Base-by-base conservation (phyloP, 2,888 invertebrate species). In the Monoplex corrugatus region DNA sequence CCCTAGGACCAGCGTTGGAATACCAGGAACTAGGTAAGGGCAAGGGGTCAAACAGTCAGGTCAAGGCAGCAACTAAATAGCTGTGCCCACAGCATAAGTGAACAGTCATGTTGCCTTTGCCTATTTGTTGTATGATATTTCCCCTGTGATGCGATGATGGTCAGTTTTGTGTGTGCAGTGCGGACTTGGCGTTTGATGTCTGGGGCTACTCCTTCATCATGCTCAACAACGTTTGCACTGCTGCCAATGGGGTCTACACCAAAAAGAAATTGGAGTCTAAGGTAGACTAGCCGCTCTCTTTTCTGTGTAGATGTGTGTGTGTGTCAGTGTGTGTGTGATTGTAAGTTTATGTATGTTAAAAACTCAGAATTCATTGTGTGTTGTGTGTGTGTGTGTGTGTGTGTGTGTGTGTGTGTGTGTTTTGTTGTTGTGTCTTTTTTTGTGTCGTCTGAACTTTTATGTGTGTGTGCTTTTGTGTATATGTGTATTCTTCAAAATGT, bases 201-300 rank as follows among this genome's bases (percentile, higher is more conserved):
- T 96, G 97, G 87, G 99, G 99, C 19, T 99, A 99, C 96, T 96
- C 98, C 0, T 98, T 98, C 93, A 98, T 99, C 23, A 97, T 99
- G 93, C 96, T 98, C 72, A 99, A 99, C 96, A 98, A 99, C 96
- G 97, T 98, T 45, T 98, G 98, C 95, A 99, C 99, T 1, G 99
- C 99, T n/a, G 98, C 98, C 0, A 99, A 99, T 96, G 99, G 99
- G 84, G 99, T 99, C 0, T 98, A 98, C 95, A 98, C 98, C 96
- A 99, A 99, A 96, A 98, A 99, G 96, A 99, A 99, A 96, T 96
- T 99, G 92, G 98, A 99, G 92, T 97, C 98, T 0, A 98, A 96
- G 95, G 97, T 96, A 93, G 19, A n/a, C n/a, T n/a, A n/a, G n/a
- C n/a, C n/a, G n/a, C n/a, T n/a, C n/a, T n/a, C n/a, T n/a, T n/a